Conservation (phyloP, 2,113 vertebrate genomes). For the Turnix velox region DNA sequence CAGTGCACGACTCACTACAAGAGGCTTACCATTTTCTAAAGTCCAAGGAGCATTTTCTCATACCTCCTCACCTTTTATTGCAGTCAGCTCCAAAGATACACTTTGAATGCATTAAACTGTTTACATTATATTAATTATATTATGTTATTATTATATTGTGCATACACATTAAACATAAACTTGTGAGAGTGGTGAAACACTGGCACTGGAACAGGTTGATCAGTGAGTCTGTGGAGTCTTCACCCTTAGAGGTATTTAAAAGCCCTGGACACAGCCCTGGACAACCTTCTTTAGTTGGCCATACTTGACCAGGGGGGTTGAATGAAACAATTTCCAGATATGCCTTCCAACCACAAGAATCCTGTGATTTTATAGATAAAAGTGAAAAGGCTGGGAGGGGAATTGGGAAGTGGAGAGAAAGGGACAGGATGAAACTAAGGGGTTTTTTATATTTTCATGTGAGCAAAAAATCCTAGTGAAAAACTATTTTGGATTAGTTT, state of each 20-base stretch:
- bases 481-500: not conserved
- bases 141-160: not conserved
- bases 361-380: not conserved
- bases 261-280: not conserved
- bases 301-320: not conserved
- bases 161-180: not conserved
- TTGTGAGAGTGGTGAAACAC: not conserved
- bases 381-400: too few species aligned
- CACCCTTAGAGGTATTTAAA: not conserved
- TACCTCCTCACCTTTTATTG: not conserved
- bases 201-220: not conserved
- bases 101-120: not conserved
- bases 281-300: not conserved
- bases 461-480: not conserved
- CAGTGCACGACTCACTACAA: not conserved
- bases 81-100: not conserved
- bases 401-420: rapidly evolving
- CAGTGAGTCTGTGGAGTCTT: not conserved
- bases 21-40: not conserved
- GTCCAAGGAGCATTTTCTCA: not conserved
- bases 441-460: not conserved
- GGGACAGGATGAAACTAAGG: rapidly evolving
- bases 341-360: not conserved
- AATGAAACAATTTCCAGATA: not conserved
- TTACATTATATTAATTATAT: not conserved